Evolutionary conservation across 2,888 invertebrate genomes (phyloP).

Genomic region (Boloria selene): DNA sequence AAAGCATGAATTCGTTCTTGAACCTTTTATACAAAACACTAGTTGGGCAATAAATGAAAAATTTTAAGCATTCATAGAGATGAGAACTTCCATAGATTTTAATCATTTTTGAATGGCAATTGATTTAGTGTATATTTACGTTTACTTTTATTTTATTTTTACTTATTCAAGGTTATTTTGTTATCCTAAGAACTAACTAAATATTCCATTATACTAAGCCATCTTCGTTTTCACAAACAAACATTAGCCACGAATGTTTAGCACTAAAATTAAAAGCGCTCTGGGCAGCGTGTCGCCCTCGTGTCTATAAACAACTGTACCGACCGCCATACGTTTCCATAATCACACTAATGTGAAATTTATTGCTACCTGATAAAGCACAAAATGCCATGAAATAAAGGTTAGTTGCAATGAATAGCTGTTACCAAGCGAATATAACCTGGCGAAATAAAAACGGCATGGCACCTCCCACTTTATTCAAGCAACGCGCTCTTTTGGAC

Average conservation of each 20-base stretch:
- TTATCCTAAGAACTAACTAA: neutral
- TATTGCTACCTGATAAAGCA: conserved; percentile 10
- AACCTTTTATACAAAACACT: no score
- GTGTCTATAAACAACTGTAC: conserved; percentile 46
- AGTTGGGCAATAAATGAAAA: no score
- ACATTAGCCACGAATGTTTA: conserved; percentile 37
- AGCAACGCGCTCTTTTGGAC: conserved; percentile 29
- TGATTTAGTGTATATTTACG: no score
- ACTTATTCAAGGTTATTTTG: no score
- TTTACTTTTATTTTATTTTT: neutral
- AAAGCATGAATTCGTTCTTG: no score
- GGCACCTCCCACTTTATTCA: conserved; percentile 12
- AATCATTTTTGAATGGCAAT: no score
- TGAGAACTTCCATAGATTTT: no score
- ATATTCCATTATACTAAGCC: neutral
- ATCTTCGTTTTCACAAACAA: conserved; percentile 20
- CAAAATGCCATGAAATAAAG: conserved; percentile 22
- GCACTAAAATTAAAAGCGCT: conserved; percentile 45
- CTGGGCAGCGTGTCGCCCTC: conserved; percentile 52
- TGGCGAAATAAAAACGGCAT: conserved; percentile 44
- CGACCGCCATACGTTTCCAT: neutral
- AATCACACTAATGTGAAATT: conserved; percentile 18
- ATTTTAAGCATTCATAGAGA: no score
- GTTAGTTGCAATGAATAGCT: conserved; percentile 33
- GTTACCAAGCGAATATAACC: conserved; percentile 51